These are phyloP conservation scores for Prorops nasuta DNA, from an alignment of 1,140 invertebrate species.

Conservation along the genomic window DNA sequence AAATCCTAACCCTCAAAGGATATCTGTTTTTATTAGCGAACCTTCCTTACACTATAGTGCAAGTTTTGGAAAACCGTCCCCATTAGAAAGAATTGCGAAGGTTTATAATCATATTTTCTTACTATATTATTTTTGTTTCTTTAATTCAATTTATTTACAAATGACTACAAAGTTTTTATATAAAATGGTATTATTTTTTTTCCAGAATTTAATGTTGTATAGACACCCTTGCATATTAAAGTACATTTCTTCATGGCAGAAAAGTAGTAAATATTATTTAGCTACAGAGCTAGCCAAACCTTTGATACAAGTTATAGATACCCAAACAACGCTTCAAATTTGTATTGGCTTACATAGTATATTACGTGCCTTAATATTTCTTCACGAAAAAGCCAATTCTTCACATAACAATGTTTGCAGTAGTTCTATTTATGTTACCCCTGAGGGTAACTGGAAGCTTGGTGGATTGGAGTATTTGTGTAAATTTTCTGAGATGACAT, in stretches of 20 bases:
- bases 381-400: conserved; percentile 72
- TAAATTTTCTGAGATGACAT: conserved; percentile 66
- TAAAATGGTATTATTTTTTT: conserved; percentile 22
- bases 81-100: conserved; percentile 72
- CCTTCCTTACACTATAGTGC: conserved; percentile 57
- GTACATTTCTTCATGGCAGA: conserved; percentile 77
- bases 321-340: conserved; percentile 70
- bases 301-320: conserved; percentile 62
- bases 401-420: conserved; percentile 81
- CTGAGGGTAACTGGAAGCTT: conserved; percentile 80
- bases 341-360: conserved; percentile 77
- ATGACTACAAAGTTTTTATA: neutral
- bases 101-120: conserved; percentile 40
- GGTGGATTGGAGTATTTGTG: conserved; percentile 79
- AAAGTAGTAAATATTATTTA: conserved; percentile 70
- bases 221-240: conserved; percentile 78
- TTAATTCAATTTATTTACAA: neutral
- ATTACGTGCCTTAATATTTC: conserved; percentile 73
- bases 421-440: conserved; percentile 76
- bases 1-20: conserved; percentile 58
- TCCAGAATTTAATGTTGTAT: conserved; percentile 78
- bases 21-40: conserved; percentile 74
- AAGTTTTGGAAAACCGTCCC: conserved; percentile 65
- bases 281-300: conserved; percentile 76
- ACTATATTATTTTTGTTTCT: too few relatives aligned